phyloP scores from a whole-genome alignment of 2,888 invertebrate genomes.

The Ormia ochracea region DNA sequence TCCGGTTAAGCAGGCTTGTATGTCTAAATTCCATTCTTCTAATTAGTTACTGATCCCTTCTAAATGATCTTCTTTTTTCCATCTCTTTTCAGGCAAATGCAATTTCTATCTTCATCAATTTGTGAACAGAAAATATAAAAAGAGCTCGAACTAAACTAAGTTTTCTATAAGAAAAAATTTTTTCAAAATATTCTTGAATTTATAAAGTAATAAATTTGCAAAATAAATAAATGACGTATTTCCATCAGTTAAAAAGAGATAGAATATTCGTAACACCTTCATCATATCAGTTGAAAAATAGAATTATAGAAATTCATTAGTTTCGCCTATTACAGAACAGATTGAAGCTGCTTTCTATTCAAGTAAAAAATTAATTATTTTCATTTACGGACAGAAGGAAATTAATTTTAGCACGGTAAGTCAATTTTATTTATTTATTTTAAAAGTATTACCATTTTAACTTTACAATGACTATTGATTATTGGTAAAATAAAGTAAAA shows the following conservation, averaged over 20 bases:
- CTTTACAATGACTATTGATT: too few relatives aligned
- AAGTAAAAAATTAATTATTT: conserved; percentile 32
- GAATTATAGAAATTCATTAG: conserved; percentile 68
- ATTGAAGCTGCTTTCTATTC: conserved; percentile 31
- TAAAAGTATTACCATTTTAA: background rate
- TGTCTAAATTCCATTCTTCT: too few relatives aligned
- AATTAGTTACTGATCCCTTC: conserved; percentile 26
- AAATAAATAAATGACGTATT: background rate
- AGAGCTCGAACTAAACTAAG: conserved; percentile 67
- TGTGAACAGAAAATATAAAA: conserved; percentile 25
- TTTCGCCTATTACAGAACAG: conserved; percentile 56
- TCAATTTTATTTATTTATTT: background rate
- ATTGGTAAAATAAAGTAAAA: too few relatives aligned
- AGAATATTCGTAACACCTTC: conserved; percentile 45
- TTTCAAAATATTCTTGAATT: conserved; percentile 36
- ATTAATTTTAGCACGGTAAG: conserved; percentile 54
- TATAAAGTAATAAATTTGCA: background rate
- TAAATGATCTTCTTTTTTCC: too few relatives aligned
- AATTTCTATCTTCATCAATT: conserved; percentile 21
- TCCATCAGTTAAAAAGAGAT: background rate
- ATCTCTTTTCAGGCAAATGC: conserved; percentile 71
- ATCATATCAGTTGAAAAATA: conserved; percentile 39
- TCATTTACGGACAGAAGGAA: conserved; percentile 55
- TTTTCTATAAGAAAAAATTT: conserved; percentile 68
- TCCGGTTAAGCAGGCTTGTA: too few relatives aligned